A percentile compares a stretch with the other conserved stretches of the same genome.
Conservation (phyloP, 2,113 vertebrate species). For the Ptyas mucosa region DNA sequence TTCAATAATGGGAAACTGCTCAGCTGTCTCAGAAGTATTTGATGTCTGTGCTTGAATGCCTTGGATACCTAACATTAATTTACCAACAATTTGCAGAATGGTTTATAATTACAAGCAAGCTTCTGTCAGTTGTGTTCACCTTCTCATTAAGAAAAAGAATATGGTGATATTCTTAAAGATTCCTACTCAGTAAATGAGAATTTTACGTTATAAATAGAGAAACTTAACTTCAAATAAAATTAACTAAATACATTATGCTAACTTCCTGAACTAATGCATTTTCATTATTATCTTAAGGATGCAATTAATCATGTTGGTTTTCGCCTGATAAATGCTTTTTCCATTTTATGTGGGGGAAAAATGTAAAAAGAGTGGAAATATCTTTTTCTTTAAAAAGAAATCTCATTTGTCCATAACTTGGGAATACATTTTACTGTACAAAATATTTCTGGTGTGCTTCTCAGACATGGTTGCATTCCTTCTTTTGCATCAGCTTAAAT, state of each 20-base stretch:
- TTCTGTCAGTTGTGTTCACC: constrained; percentile 39
- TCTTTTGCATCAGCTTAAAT: neutral
- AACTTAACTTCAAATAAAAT: constrained; percentile 10
- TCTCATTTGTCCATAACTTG: neutral
- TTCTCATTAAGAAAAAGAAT: constrained; percentile 47
- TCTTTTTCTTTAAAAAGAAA: neutral
- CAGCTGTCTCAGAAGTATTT: constrained; percentile 28
- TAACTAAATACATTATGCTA: constrained; percentile 19
- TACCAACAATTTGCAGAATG: constrained; percentile 35
- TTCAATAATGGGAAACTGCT: constrained; percentile 19
- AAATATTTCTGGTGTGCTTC: neutral
- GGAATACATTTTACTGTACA: neutral
- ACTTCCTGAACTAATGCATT: neutral
- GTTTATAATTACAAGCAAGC: constrained; percentile 42
- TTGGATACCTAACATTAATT: constrained; percentile 36
- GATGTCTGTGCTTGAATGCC: neutral
- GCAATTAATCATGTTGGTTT: neutral
- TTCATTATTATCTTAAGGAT: neutral
- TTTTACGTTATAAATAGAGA: constrained; percentile 35
- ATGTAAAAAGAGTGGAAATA: neutral
- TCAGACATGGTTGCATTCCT: neutral
- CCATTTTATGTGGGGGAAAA: neutral
- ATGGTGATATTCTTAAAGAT: constrained; percentile 40
- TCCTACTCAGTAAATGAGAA: constrained; percentile 2
- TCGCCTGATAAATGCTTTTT: neutral